Evolutionary conservation across 2,113 vertebrate genomes (phyloP).

Genomic region (Neodontobutis hainanensis): DNA sequence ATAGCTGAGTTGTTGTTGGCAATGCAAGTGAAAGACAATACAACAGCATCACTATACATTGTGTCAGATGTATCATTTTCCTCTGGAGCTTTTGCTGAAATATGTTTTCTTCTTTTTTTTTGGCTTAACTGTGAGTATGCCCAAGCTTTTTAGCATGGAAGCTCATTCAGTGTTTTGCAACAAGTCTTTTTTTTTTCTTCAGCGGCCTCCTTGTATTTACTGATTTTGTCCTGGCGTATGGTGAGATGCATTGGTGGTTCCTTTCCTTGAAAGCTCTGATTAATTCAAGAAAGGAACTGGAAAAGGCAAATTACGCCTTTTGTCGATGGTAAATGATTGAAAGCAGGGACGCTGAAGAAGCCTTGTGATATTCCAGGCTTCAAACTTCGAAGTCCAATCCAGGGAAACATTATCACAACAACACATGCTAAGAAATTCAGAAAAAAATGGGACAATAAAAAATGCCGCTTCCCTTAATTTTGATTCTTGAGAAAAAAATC

Average conservation of each 20-base stretch:
- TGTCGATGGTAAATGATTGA: constrained; percentile 63
- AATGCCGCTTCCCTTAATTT: constrained; percentile 44
- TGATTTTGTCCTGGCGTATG: constrained; percentile 58
- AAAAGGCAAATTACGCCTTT: constrained; percentile 39
- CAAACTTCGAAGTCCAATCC: constrained; percentile 46
- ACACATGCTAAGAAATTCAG: constrained; percentile 53
- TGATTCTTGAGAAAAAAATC: constrained; percentile 68
- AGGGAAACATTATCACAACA: constrained; percentile 63
- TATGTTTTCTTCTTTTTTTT: constrained; percentile 16
- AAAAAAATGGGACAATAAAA: constrained; percentile 16
- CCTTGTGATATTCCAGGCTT: constrained; percentile 48
- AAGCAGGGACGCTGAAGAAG: constrained; percentile 40
- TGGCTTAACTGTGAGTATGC: constrained; percentile 61
- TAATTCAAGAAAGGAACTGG: constrained; percentile 62
- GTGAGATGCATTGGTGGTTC: constrained; percentile 33
- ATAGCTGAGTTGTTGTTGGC: constrained; percentile 60
- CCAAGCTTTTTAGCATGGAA: constrained; percentile 58
- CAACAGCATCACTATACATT: constrained; percentile 68
- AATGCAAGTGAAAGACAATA: constrained; percentile 62
- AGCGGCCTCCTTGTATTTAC: constrained; percentile 60
- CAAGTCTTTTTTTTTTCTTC: constrained; percentile 43
- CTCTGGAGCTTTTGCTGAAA: constrained; percentile 31
- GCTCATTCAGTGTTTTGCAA: constrained; percentile 59
- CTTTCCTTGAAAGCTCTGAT: constrained; percentile 68
- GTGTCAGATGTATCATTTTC: constrained; percentile 56